These are phyloP conservation scores for Metalampra italica DNA, from an alignment of 2,888 invertebrate species.

Conservation along the genomic window DNA sequence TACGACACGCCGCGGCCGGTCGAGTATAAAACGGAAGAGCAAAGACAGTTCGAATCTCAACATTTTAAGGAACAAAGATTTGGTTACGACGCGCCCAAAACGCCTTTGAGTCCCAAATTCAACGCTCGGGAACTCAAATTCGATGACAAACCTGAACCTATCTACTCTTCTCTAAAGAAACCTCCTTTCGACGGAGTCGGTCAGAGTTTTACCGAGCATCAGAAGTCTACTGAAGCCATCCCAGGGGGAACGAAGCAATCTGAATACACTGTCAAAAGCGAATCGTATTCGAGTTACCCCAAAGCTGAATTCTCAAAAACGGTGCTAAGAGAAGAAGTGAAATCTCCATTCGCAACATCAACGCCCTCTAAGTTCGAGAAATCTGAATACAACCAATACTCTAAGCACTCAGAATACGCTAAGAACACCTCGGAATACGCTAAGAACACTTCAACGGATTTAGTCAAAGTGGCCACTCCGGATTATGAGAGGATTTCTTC, in stretches of 20 bases:
- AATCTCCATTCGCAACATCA: slow-evolving; percentile 59
- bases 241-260: slow-evolving; percentile 67
- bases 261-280: slow-evolving; percentile 58
- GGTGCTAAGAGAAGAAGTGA: slow-evolving; percentile 53
- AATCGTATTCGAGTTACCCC: slow-evolving; percentile 63
- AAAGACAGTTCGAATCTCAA: slow-evolving; percentile 37
- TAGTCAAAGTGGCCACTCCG: slow-evolving; percentile 61
- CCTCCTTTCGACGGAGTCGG: slow-evolving; percentile 59
- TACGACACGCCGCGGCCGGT: slow-evolving; percentile 73
- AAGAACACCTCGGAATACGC: slow-evolving; percentile 4
- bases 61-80: slow-evolving; percentile 46
- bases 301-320: slow-evolving; percentile 57
- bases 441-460: slow-evolving; percentile 43
- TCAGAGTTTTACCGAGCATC: slow-evolving; percentile 62
- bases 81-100: slow-evolving; percentile 58
- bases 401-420: slow-evolving; percentile 16
- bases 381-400: slow-evolving; percentile 28
- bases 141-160: slow-evolving; percentile 61
- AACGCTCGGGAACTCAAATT: slow-evolving; percentile 71
- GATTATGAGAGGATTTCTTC: slow-evolving; percentile 65
- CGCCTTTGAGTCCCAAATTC: slow-evolving; percentile 69
- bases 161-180: slow-evolving; percentile 58
- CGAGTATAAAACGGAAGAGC: slow-evolving; percentile 55
- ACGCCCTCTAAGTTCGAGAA: slow-evolving; percentile 58
- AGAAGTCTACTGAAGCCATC: slow-evolving; percentile 63